Base-by-base conservation (phyloP, 2,113 vertebrate species). In the Tenrec ecaudatus region DNA sequence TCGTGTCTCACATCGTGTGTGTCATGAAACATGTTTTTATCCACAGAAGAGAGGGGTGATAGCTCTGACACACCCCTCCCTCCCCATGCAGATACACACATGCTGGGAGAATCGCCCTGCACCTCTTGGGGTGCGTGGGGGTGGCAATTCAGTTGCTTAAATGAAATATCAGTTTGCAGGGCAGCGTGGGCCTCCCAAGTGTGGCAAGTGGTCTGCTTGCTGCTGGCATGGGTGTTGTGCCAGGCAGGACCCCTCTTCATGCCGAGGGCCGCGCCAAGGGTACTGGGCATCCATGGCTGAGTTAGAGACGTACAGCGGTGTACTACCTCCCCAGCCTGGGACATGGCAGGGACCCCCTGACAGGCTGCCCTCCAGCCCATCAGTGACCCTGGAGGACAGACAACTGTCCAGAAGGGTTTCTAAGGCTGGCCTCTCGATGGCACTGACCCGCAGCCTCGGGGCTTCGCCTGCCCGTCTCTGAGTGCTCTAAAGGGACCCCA, bases 101-200 rank as follows among this genome's bases (percentile, higher is more conserved):
- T 66, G 90, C 25, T 22, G 92, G 92, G 94, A 94, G 88, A 76
- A 80, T 22, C 95, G 95, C 62, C 93, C 97, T 97, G 90, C 86
- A 0, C 89, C 87, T 96, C 94, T 95, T 83, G 82, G 96, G 96
- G 94, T 92, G 95, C 95, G 86, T 95, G 97, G 97, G 47, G 94
- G 91, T 94, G 11, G 96, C 71, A 87, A 90, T 96, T 98, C 94
- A 20, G 93, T 92, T 95, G 97, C 97, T 97, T 94, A 91, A 97
- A 89, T 1, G 95, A 94, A 96, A 97, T 98, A 98, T 97, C 98
- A 98, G 98, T 96, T 81, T 36, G 47, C 91, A 76, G 90, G 80
- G 58, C 69, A 77, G 87, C 93, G 27, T 89, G 4, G 91, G 93
- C 94, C 85, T 92, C 57, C 89, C 69, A 20, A 81, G 96, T 47